Evolutionary conservation across 92 coral and sea anemone species (phyloP).

Genomic region (Zoanthus sansibaricus): DNA sequence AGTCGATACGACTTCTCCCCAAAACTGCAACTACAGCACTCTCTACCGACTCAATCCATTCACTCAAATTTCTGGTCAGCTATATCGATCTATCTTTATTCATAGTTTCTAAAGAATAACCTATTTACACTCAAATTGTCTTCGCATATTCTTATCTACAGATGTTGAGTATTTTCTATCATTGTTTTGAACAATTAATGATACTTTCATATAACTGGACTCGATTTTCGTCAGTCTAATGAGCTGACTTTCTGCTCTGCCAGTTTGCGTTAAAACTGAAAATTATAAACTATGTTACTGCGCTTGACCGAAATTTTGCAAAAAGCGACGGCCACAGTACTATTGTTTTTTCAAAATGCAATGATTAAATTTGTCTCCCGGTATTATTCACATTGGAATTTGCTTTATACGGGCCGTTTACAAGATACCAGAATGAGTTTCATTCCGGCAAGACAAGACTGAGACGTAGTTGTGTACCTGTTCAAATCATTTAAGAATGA

Average conservation of each 20-base stretch:
- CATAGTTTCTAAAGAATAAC: not conserved
- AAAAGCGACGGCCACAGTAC: not conserved
- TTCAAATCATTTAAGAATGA: too few species aligned
- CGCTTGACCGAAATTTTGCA: not conserved
- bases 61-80: too few species aligned
- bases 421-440: too few species aligned
- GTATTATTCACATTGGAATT: too few species aligned
- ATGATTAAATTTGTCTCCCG: too few species aligned
- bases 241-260: not conserved
- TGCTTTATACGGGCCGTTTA: too few species aligned
- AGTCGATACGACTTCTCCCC: too few species aligned
- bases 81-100: too few species aligned
- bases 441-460: too few species aligned
- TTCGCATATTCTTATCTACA: not conserved
- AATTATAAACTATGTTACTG: not conserved
- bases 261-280: not conserved
- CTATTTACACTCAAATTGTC: conserved; percentile 15
- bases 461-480: too few species aligned
- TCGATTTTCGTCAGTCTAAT: not conserved
- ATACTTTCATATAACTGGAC: not conserved
- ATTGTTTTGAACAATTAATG: conserved; percentile 24
- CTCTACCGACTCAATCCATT: too few species aligned
- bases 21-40: too few species aligned
- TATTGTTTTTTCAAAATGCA: not conserved
- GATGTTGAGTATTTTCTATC: not conserved